Evolutionary conservation across 1,140 invertebrate genomes (phyloP).

Genomic region (Rhizoglyphus robini): DNA sequence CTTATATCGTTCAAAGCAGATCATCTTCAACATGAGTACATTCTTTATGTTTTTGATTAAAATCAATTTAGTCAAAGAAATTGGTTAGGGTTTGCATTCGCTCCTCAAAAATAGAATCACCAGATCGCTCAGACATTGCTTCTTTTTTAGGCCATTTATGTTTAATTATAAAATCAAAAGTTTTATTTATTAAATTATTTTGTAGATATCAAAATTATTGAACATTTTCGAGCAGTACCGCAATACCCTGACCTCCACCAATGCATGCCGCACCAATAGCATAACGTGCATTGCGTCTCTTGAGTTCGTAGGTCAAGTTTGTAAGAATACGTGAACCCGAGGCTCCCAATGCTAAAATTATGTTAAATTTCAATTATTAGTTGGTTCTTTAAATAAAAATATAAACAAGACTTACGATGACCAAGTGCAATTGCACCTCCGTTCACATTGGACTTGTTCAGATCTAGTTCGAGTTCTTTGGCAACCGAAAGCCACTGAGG

Average conservation of each 20-base stretch:
- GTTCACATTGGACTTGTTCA: constrained; percentile 79
- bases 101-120: too few species aligned
- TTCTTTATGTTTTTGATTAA: too few species aligned
- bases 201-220: constrained; percentile 21
- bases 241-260: constrained; percentile 95
- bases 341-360: constrained; percentile 48
- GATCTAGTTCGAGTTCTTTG: constrained; percentile 54
- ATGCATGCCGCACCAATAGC: constrained; percentile 93
- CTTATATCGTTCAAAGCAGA: too few species aligned
- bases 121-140: too few species aligned
- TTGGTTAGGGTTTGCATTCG: too few species aligned
- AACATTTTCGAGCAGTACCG: constrained; percentile 62
- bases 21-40: too few species aligned
- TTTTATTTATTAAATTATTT: background rate
- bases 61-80: too few species aligned
- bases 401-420: background rate
- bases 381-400: background rate
- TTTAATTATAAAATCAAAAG: too few species aligned
- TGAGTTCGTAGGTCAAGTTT: constrained; percentile 82
- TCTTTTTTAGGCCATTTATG: too few species aligned
- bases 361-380: background rate
- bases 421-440: constrained; percentile 96
- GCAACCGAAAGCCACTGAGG: constrained; percentile 28
- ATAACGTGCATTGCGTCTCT: constrained; percentile 66
- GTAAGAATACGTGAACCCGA: constrained; percentile 83